Percentiles rank a stretch among this genome's conserved stretches.
Evolutionary conservation across 2,797 vertebrate genomes (phyloP).

Genomic region (Diglossa cyanea): DNA sequence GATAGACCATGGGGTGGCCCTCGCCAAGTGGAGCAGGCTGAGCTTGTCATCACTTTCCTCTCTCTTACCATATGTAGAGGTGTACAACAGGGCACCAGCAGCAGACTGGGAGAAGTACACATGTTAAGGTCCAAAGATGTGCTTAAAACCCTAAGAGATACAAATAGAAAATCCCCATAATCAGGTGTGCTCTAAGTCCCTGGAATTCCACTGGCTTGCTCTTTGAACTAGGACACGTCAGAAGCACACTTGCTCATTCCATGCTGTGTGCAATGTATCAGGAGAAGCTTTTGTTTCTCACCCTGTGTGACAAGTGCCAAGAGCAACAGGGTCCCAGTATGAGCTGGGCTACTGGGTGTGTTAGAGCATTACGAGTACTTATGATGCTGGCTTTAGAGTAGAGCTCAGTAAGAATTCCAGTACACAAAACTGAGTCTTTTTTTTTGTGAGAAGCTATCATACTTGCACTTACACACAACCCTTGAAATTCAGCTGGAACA

Average conservation of each 20-base stretch:
- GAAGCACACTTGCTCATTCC: neutral
- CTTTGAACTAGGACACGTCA: neutral
- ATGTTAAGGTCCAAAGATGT: accelerated
- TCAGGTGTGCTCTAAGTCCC: neutral
- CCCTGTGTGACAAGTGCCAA: neutral
- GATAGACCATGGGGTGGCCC: neutral
- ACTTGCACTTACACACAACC: neutral
- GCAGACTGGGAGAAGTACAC: accelerated
- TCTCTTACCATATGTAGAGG: accelerated
- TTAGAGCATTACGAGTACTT: neutral
- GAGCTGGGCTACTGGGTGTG: neutral
- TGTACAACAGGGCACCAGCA: neutral
- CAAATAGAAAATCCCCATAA: neutral
- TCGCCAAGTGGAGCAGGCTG: neutral
- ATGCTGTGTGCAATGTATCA: neutral
- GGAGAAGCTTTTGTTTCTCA: neutral
- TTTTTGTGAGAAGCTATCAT: neutral
- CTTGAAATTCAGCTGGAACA: neutral
- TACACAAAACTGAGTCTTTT: neutral
- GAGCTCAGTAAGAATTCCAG: neutral
- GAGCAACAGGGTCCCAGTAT: neutral
- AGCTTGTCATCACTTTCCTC: neutral
- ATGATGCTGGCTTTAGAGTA: neutral
- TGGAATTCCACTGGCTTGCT: neutral
- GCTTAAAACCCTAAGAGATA: neutral